phyloP scores from a whole-genome alignment of 2,888 invertebrate species.

The Sarcophaga caerulescens region DNA sequence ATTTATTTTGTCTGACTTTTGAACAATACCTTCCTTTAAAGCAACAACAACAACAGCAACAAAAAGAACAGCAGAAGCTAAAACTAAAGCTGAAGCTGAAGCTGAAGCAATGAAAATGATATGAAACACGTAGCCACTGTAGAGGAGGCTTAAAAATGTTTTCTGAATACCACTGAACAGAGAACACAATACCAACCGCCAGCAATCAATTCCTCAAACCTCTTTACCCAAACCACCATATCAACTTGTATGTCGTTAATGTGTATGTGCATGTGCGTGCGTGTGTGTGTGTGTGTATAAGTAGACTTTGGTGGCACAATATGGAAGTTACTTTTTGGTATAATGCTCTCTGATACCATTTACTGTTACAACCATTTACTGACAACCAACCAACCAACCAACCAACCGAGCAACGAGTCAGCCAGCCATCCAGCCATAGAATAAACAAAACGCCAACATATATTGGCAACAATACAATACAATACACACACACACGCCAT shows the following conservation, averaged over 20 bases:
- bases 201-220: not conserved
- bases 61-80: no score
- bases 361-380: conserved; percentile 65
- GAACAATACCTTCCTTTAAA: not conserved
- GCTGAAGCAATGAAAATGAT: conserved; percentile 6
- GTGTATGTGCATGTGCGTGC: not conserved
- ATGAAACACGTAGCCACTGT: conserved; percentile 48
- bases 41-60: not conserved
- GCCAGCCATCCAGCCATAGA: not conserved
- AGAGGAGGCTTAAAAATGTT: conserved; percentile 31
- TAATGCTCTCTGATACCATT: conserved; percentile 66
- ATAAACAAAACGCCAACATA: not conserved
- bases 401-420: conserved; percentile 1
- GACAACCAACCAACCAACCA: conserved; percentile 55
- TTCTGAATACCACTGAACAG: conserved; percentile 7
- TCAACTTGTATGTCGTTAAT: not conserved
- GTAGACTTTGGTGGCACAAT: conserved; percentile 56
- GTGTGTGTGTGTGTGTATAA: not conserved
- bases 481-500: not conserved
- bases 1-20: conserved; percentile 26
- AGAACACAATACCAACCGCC: conserved; percentile 29
- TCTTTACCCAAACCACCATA: not conserved
- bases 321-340: conserved; percentile 62
- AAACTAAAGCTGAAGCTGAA: not conserved
- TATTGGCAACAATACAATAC: not conserved